These are phyloP conservation scores for Hyalella azteca DNA, from an alignment of 2,888 invertebrate genomes.

Conservation along the genomic window DNA sequence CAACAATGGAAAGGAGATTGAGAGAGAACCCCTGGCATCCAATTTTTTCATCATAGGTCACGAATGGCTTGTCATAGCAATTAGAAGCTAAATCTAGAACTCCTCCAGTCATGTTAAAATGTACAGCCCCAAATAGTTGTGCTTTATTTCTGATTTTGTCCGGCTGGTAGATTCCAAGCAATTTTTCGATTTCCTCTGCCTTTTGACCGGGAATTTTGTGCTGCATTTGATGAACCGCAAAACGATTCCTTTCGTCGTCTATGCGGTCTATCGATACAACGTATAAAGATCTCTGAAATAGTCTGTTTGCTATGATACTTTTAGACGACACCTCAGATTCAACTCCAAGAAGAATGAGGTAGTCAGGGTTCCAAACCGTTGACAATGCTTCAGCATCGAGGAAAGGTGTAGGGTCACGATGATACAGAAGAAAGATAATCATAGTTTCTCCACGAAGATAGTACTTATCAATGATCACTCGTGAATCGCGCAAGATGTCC, in stretches of 20 bases:
- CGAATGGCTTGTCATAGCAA: conserved; percentile 52
- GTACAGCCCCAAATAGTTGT: not conserved
- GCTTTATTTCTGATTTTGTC: not conserved
- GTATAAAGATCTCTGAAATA: not conserved
- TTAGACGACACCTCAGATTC: not conserved
- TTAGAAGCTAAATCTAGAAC: not conserved
- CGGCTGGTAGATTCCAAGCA: not conserved
- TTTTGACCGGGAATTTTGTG: conserved; percentile 3
- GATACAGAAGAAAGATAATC: conserved; percentile 31
- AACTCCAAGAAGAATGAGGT: conserved; percentile 17
- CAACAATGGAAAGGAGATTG: conserved; percentile 44
- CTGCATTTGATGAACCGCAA: not conserved
- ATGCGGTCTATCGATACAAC: not conserved
- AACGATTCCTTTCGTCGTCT: not conserved
- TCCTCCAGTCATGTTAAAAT: not conserved
- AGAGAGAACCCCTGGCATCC: conserved; percentile 39
- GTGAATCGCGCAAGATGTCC: not conserved
- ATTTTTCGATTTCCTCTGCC: not conserved
- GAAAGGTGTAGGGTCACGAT: not conserved
- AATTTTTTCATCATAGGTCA: not conserved
- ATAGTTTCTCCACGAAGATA: not conserved
- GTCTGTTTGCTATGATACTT: not conserved
- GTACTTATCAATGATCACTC: not conserved
- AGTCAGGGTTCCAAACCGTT: conserved; percentile 29
- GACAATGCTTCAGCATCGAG: not conserved